Conservation (phyloP, 2,888 invertebrate species). For the Spisula solida region DNA sequence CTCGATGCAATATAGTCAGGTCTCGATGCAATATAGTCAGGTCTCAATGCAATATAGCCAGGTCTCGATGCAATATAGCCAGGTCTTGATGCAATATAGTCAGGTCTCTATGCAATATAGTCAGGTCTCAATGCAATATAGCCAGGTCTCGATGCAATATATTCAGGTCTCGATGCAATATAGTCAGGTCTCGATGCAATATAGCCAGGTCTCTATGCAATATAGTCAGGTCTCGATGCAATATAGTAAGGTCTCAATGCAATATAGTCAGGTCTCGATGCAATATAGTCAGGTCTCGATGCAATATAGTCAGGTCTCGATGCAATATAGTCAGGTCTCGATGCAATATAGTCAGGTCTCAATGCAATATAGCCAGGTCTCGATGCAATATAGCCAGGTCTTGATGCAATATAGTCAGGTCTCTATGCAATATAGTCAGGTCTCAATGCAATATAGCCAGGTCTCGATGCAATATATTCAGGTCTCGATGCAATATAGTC, state of each 20-base stretch:
- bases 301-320: too few species aligned
- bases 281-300: background rate
- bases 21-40: background rate
- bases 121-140: background rate
- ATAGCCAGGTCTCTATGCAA: too few species aligned
- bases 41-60: background rate
- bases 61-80: background rate
- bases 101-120: background rate
- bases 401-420: background rate
- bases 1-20: background rate
- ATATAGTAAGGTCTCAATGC: too few species aligned
- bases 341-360: background rate
- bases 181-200: background rate
- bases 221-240: background rate
- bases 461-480: background rate
- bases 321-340: background rate
- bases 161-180: background rate
- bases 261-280: background rate
- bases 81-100: background rate
- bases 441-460: background rate
- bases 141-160: background rate
- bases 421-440: background rate
- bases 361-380: background rate
- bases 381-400: background rate
- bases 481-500: background rate